Conservation (phyloP, 2,888 invertebrate species). For the Polietes domitor region DNA sequence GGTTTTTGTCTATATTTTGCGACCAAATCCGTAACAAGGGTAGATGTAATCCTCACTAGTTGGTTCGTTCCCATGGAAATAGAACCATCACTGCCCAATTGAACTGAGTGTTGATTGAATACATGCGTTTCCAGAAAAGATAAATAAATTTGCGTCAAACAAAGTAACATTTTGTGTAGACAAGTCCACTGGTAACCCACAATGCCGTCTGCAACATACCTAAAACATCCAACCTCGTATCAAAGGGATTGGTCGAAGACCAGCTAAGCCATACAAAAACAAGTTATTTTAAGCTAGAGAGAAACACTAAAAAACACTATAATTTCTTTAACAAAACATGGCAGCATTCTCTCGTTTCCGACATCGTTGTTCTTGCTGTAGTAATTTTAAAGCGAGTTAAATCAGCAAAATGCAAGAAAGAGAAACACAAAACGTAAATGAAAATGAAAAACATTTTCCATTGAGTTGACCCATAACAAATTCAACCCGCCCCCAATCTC, state of each 20-base stretch:
- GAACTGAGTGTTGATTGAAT: too few relatives aligned
- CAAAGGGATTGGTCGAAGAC: neutral
- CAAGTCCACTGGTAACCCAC: too few relatives aligned
- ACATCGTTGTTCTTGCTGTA: neutral
- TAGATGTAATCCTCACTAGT: too few relatives aligned
- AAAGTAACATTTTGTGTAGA: too few relatives aligned
- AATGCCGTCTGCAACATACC: too few relatives aligned
- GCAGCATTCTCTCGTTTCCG: neutral
- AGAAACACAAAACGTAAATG: too few relatives aligned
- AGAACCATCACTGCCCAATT: too few relatives aligned
- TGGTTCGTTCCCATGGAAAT: too few relatives aligned
- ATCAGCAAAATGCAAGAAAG: neutral
- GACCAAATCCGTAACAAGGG: too few relatives aligned
- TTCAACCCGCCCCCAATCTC: neutral
- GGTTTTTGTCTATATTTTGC: too few relatives aligned
- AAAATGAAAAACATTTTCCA: slow-evolving; percentile 25
- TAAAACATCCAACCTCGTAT: neutral
- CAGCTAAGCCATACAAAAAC: slow-evolving; percentile 5
- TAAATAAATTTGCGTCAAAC: too few relatives aligned
- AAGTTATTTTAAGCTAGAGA: slow-evolving; percentile 23
- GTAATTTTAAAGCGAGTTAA: neutral
- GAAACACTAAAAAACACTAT: neutral
- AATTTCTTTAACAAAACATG: neutral
- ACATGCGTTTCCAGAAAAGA: too few relatives aligned
- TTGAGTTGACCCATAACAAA: neutral